Conservation (phyloP, 2,888 invertebrate species). For the Apodemia hepburni region DNA sequence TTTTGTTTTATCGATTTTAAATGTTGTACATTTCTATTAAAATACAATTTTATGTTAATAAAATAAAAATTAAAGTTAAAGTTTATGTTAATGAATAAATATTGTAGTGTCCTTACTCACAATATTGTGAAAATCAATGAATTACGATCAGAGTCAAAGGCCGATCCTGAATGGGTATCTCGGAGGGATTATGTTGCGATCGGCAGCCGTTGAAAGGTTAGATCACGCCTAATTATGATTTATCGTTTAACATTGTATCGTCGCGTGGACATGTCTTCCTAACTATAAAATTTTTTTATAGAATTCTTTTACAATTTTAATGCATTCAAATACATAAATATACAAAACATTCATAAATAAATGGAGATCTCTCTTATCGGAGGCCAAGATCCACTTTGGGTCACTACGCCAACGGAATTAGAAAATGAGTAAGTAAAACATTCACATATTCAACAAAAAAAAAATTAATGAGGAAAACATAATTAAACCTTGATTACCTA, state of each 20-base stretch:
- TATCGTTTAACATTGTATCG: slow-evolving; percentile 39
- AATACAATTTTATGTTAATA: no score
- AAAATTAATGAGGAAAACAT: no score
- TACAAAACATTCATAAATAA: no score
- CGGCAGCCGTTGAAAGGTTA: slow-evolving; percentile 69
- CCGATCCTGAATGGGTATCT: slow-evolving; percentile 35
- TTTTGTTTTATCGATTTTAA: no score
- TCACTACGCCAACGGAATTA: no score
- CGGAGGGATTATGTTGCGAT: slow-evolving; percentile 53
- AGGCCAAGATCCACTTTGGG: no score
- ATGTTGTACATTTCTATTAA: no score
- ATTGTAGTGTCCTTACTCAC: slow-evolving; percentile 37
- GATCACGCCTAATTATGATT: slow-evolving; percentile 69
- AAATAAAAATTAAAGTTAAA: not conserved
- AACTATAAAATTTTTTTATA: not conserved
- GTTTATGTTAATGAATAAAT: slow-evolving; percentile 18
- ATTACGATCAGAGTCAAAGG: slow-evolving; percentile 50
- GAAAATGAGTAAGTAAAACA: no score
- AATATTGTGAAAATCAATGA: slow-evolving; percentile 39
- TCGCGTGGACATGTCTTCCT: slow-evolving; percentile 14
- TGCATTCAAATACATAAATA: no score
- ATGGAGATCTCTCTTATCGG: no score
- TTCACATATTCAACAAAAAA: no score
- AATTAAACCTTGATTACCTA: no score
- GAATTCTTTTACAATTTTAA: not conserved